Conservation (phyloP, 2,113 vertebrate species). For the Chelonoidis abingdonii region DNA sequence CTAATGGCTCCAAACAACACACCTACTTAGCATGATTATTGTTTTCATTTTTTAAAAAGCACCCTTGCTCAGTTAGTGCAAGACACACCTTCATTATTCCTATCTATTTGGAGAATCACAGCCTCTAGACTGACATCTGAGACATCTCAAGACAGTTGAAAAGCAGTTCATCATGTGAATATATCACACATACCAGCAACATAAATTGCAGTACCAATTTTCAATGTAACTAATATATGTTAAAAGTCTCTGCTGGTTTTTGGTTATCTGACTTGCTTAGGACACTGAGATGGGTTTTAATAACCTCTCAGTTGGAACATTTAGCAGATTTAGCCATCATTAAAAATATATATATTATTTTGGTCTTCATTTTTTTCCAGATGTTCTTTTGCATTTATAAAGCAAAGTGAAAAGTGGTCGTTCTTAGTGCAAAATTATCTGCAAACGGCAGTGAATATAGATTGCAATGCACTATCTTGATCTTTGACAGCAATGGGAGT, state of each 20-base stretch:
- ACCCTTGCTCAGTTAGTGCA: slow-evolving; percentile 72
- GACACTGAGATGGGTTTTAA: slow-evolving; percentile 59
- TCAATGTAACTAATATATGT: slow-evolving; percentile 69
- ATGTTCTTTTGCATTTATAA: slow-evolving; percentile 34
- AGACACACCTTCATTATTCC: slow-evolving; percentile 74
- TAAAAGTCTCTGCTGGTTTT: slow-evolving; percentile 59
- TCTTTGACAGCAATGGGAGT: slow-evolving; percentile 44
- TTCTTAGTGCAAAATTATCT: slow-evolving; percentile 40
- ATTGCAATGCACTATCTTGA: slow-evolving; percentile 46
- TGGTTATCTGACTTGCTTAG: slow-evolving; percentile 74
- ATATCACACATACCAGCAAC: slow-evolving; percentile 63
- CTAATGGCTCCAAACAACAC: slow-evolving; percentile 70
- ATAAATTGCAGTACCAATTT: slow-evolving; percentile 74
- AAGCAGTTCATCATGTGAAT: slow-evolving; percentile 68
- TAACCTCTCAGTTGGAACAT: slow-evolving; percentile 55
- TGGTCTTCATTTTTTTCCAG: slow-evolving; percentile 23
- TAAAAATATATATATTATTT: slow-evolving; percentile 50
- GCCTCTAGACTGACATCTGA: slow-evolving; percentile 73
- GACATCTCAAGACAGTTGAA: slow-evolving; percentile 69
- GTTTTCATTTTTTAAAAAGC: slow-evolving; percentile 75
- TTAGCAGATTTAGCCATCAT: slow-evolving; percentile 73
- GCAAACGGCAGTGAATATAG: slow-evolving; percentile 39
- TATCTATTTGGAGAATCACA: slow-evolving; percentile 65
- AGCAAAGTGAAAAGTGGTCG: slow-evolving; percentile 47
- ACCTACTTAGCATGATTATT: slow-evolving; percentile 75